These are phyloP conservation scores for Anarhynchus alexandrinus DNA, from an alignment of 2,113 vertebrate genomes.

Conservation along the genomic window DNA sequence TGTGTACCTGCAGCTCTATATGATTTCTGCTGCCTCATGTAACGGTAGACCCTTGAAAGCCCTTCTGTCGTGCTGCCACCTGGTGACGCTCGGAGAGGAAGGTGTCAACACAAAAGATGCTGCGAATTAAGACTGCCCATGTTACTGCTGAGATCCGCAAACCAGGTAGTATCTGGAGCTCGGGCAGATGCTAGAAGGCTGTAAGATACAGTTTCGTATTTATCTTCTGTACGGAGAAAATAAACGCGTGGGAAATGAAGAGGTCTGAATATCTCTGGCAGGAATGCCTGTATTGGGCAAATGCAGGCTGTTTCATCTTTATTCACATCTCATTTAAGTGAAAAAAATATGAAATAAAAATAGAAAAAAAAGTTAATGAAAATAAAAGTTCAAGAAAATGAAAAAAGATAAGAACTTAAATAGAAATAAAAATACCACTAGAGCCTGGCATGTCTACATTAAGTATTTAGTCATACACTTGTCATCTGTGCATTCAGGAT, in stretches of 20 bases:
- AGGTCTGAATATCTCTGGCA: neutral
- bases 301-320: neutral
- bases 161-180: neutral
- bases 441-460: neutral
- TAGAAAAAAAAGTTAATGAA: neutral
- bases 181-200: neutral
- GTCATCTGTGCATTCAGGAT: neutral
- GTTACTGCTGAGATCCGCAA: neutral
- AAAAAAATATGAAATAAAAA: neutral
- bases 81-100: neutral
- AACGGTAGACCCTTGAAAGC: neutral
- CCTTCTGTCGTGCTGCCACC: slow-evolving; percentile 22
- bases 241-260: neutral
- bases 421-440: neutral
- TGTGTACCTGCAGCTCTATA: rapidly evolving
- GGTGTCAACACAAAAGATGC: neutral
- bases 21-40: neutral
- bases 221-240: neutral
- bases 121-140: neutral
- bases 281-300: neutral
- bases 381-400: neutral
- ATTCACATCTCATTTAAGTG: neutral
- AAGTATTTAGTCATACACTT: neutral
- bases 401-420: neutral
- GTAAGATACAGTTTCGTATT: neutral